These are phyloP conservation scores for Unio delphinus DNA, from an alignment of 2,888 invertebrate species.

Conservation along the genomic window DNA sequence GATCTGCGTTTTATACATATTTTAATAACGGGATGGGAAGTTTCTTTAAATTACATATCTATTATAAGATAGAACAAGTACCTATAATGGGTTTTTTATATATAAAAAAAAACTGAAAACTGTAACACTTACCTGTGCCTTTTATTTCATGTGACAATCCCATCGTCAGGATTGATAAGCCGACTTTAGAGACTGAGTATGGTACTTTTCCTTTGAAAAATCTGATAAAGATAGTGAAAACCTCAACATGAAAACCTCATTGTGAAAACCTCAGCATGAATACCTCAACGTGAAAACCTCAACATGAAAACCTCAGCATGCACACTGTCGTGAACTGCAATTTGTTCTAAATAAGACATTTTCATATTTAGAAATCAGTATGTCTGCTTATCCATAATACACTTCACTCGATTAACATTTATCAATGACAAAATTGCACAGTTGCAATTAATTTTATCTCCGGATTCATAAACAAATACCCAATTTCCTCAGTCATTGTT, in stretches of 20 bases:
- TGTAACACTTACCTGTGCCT: constrained; percentile 42
- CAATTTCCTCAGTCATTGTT: too few relatives aligned
- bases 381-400: too few relatives aligned
- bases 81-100: background rate
- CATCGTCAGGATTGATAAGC: constrained; percentile 56
- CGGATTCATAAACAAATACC: too few relatives aligned
- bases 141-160: constrained; percentile 56
- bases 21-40: too few relatives aligned
- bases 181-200: constrained; percentile 58
- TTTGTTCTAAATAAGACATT: too few relatives aligned
- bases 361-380: too few relatives aligned
- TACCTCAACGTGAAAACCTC: background rate
- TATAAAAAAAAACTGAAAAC: background rate
- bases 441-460: too few relatives aligned
- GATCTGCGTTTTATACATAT: too few relatives aligned
- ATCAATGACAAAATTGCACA: too few relatives aligned
- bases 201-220: constrained; percentile 65
- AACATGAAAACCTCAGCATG: background rate
- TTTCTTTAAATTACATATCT: background rate
- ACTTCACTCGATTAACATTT: too few relatives aligned
- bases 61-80: background rate
- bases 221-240: constrained; percentile 25
- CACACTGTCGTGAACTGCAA: background rate
- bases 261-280: background rate
- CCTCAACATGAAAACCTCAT: background rate